A percentile compares a stretch with the other conserved stretches of the same genome.
Evolutionary conservation across 2,113 vertebrate genomes (phyloP).

Genomic region (Cepphus grylle): DNA sequence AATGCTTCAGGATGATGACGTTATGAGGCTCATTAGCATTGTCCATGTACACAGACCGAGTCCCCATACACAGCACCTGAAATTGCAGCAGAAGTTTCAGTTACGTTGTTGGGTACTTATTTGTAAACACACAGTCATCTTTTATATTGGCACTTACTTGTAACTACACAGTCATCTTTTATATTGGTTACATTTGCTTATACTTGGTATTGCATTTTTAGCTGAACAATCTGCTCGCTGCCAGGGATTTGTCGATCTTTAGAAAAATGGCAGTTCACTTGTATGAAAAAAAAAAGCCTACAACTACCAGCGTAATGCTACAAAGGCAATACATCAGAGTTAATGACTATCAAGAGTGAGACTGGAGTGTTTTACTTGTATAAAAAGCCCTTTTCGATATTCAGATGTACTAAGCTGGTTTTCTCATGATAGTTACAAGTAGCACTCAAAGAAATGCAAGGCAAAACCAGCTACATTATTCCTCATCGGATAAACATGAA

Average conservation of each 20-base stretch:
- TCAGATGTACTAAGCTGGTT: background rate
- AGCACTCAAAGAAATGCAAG: background rate
- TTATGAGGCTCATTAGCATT: slow-evolving; percentile 95
- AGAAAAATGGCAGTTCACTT: background rate
- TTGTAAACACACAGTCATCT: background rate
- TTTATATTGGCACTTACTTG: background rate
- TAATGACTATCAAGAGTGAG: background rate
- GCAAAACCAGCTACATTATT: background rate
- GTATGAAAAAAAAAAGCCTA: background rate
- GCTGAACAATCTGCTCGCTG: background rate
- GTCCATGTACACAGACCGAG: slow-evolving; percentile 91
- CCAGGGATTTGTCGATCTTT: background rate
- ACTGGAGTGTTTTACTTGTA: background rate
- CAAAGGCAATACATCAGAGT: background rate
- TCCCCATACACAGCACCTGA: slow-evolving; percentile 94
- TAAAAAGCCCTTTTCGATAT: background rate
- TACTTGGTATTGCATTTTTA: background rate
- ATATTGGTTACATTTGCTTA: background rate
- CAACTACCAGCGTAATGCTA: background rate
- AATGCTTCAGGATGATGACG: slow-evolving; percentile 94
- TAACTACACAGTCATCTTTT: background rate
- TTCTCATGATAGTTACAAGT: background rate
- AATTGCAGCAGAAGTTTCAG: background rate
- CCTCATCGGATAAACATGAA: background rate
- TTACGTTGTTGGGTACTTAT: background rate